phyloP scores from a whole-genome alignment of 2,113 vertebrate species.

The Tenebrosternarchus preto region DNA sequence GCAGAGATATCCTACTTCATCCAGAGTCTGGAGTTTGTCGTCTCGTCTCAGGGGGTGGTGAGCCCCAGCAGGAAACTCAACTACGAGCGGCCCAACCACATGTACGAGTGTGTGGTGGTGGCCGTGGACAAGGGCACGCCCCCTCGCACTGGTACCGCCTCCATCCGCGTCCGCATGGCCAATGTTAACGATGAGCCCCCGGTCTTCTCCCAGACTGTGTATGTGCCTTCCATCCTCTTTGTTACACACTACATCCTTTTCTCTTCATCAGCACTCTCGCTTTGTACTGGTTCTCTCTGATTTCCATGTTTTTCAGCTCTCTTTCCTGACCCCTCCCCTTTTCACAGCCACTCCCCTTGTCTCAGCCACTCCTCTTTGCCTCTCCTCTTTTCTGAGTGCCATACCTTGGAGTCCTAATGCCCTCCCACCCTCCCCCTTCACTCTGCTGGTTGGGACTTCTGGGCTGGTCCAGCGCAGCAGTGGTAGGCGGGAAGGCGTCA shows the following conservation, averaged over 20 bases:
- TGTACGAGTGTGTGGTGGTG: conserved; percentile 87
- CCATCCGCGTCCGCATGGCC: conserved; percentile 79
- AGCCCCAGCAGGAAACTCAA: conserved; percentile 80
- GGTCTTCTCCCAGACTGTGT: conserved; percentile 83
- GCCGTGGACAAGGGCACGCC: conserved; percentile 83
- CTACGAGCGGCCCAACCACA: conserved; percentile 84
- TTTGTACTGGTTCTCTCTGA: not conserved
- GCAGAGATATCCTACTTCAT: conserved; percentile 83
- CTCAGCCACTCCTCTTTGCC: too few species aligned
- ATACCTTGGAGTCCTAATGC: conserved; percentile 3
- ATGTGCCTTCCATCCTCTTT: conserved; percentile 51
- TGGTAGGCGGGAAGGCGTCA: conserved; percentile 14
- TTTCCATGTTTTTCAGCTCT: not conserved
- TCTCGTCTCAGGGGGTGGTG: conserved; percentile 79
- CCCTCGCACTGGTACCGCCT: conserved; percentile 82
- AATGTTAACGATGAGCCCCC: conserved; percentile 86
- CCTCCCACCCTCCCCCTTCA: not conserved
- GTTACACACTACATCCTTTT: not conserved
- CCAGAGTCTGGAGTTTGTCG: conserved; percentile 81
- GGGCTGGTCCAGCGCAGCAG: conserved; percentile 15
- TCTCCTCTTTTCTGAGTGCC: conserved; percentile 3
- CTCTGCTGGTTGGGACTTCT: conserved; percentile 6
- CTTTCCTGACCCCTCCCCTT: not conserved
- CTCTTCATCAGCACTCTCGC: not conserved
- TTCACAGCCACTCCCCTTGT: too few species aligned